Conservation (phyloP, 2,888 invertebrate genomes). For the Luperina testacea region DNA sequence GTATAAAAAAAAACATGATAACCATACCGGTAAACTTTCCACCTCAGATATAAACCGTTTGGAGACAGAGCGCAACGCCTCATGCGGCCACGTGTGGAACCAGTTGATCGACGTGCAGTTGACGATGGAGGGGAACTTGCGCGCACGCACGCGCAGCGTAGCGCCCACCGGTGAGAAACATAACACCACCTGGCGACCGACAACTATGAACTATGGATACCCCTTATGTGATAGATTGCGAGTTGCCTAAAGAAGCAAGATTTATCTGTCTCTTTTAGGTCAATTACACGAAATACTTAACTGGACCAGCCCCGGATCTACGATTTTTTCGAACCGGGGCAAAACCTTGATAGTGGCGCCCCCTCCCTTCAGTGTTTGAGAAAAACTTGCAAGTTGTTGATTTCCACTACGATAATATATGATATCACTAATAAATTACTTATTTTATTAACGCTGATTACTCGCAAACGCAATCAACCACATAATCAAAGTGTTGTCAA, state of each 20-base stretch:
- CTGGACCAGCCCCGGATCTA: too few relatives aligned
- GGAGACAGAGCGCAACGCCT: slow-evolving; percentile 97
- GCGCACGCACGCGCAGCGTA: slow-evolving; percentile 95
- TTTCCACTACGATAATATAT: too few relatives aligned
- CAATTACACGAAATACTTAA: too few relatives aligned
- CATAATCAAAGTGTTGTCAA: too few relatives aligned
- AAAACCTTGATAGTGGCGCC: too few relatives aligned
- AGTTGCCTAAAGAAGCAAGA: neutral
- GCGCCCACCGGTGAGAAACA: slow-evolving; percentile 99
- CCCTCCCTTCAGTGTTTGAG: too few relatives aligned
- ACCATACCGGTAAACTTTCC: slow-evolving; percentile 92
- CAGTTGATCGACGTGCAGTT: slow-evolving; percentile 98
- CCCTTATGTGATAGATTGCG: neutral
- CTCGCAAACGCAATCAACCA: too few relatives aligned
- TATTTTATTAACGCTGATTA: too few relatives aligned
- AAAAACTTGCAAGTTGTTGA: too few relatives aligned
- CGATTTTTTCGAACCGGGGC: too few relatives aligned
- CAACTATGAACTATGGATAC: neutral
- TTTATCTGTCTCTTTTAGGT: too few relatives aligned
- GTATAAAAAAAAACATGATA: neutral
- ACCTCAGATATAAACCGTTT: slow-evolving; percentile 94
- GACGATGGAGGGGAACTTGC: slow-evolving; percentile 98
- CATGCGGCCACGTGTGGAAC: slow-evolving; percentile 99
- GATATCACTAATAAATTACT: too few relatives aligned
- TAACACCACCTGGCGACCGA: slow-evolving; percentile 91